phyloP scores from a whole-genome alignment of 2,888 invertebrate genomes.

The Thecophora atra region DNA sequence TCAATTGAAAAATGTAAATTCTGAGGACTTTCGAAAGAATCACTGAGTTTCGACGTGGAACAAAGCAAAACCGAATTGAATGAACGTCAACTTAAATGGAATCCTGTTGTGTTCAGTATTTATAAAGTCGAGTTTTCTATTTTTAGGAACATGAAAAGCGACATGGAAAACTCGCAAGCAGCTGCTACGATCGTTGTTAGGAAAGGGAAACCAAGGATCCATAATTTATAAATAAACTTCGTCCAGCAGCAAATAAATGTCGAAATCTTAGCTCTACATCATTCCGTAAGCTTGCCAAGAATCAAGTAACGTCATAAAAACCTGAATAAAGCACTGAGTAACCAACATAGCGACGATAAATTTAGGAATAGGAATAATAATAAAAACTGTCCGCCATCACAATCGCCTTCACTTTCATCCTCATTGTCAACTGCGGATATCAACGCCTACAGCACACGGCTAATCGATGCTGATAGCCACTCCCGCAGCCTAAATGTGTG shows the following conservation, averaged over 20 bases:
- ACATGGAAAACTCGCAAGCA: background rate
- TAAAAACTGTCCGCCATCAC: background rate
- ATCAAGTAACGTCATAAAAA: conserved; percentile 7
- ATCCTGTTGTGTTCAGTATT: too few species aligned
- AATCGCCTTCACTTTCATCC: background rate
- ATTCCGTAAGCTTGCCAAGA: background rate
- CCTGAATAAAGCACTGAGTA: too few species aligned
- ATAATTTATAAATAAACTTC: background rate
- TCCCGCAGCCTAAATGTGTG: background rate
- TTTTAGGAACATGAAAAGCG: too few species aligned
- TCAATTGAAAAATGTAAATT: too few species aligned
- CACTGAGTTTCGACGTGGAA: too few species aligned
- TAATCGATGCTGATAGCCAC: conserved; percentile 21
- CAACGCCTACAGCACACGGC: conserved; percentile 6
- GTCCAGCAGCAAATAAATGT: background rate
- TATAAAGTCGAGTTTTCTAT: too few species aligned
- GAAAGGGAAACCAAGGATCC: background rate
- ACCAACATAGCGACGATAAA: background rate
- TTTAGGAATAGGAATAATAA: background rate
- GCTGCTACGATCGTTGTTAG: background rate
- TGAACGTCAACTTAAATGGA: too few species aligned
- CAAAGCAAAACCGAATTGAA: too few species aligned
- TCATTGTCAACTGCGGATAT: background rate
- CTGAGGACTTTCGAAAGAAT: too few species aligned
- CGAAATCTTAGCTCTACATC: background rate